These are phyloP conservation scores for Plutella xylostella DNA, from an alignment of 2,888 invertebrate genomes.

Conservation along the genomic window DNA sequence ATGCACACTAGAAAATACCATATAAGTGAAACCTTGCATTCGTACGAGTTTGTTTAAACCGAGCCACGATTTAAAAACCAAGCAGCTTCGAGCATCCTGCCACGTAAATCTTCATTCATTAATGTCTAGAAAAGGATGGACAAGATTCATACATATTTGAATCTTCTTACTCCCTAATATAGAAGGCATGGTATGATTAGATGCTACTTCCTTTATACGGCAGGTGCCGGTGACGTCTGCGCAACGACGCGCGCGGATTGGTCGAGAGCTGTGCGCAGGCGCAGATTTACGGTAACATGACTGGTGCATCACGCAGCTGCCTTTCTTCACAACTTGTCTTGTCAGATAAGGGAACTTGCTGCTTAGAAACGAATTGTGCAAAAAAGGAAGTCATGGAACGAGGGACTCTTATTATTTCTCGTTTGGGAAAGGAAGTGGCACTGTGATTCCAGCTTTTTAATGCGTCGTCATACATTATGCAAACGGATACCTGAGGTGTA, in stretches of 20 bases:
- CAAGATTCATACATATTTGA: background rate
- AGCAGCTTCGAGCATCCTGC: too few relatives aligned
- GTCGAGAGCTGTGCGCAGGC: slow-evolving; percentile 37
- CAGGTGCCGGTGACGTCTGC: slow-evolving; percentile 46
- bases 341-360: slow-evolving; percentile 35
- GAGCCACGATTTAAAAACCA: too few relatives aligned
- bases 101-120: too few relatives aligned
- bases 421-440: slow-evolving; percentile 7
- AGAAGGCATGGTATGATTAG: slow-evolving; percentile 27
- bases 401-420: slow-evolving; percentile 9
- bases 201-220: slow-evolving; percentile 44
- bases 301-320: slow-evolving; percentile 39
- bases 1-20: too few relatives aligned
- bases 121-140: background rate
- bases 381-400: slow-evolving; percentile 32
- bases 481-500: too few relatives aligned
- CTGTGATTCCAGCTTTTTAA: background rate
- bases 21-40: too few relatives aligned
- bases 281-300: slow-evolving; percentile 36
- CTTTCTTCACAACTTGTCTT: slow-evolving; percentile 26
- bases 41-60: too few relatives aligned
- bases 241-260: slow-evolving; percentile 31
- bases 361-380: slow-evolving; percentile 31
- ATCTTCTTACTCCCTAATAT: background rate
- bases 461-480: slow-evolving; percentile 5